Evolutionary conservation across 2,113 vertebrate species (phyloP).

Genomic region (Aptenodytes forsteri): DNA sequence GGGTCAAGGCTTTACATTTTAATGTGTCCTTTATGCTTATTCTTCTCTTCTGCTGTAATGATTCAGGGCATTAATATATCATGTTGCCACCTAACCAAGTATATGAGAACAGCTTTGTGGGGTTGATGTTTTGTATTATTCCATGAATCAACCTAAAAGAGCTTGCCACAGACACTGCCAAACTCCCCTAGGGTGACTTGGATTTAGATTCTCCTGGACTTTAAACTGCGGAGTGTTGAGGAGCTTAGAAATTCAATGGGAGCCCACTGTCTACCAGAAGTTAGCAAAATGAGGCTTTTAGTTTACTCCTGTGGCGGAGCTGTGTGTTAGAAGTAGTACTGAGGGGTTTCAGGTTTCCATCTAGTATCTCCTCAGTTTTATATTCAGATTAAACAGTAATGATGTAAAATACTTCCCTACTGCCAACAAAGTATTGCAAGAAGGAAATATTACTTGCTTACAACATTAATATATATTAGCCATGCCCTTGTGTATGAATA

Average conservation of each 20-base stretch:
- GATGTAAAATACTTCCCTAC: neutral
- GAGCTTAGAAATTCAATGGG: neutral
- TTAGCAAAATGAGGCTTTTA: neutral
- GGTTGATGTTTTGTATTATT: neutral
- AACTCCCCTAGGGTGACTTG: neutral
- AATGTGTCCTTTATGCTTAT: constrained; percentile 33
- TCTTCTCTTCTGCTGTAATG: neutral
- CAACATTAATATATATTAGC: neutral
- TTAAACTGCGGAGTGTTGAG: neutral
- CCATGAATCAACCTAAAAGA: neutral
- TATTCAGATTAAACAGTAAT: neutral
- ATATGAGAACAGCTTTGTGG: neutral
- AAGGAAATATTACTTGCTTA: neutral
- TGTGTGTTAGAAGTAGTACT: neutral
- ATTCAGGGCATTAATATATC: constrained; percentile 17
- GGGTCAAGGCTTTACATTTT: constrained; percentile 37
- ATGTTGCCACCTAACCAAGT: neutral
- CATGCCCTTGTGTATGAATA: neutral
- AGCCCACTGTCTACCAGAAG: neutral
- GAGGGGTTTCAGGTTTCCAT: neutral
- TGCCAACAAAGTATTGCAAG: neutral
- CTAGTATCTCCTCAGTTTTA: neutral
- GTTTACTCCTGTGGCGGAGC: neutral
- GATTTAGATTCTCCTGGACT: neutral
- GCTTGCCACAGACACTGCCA: neutral